Percentiles rank a stretch among this genome's conserved stretches.
These are phyloP conservation scores for Machimus rusticus DNA, from an alignment of 2,888 invertebrate genomes.

Conservation along the genomic window DNA sequence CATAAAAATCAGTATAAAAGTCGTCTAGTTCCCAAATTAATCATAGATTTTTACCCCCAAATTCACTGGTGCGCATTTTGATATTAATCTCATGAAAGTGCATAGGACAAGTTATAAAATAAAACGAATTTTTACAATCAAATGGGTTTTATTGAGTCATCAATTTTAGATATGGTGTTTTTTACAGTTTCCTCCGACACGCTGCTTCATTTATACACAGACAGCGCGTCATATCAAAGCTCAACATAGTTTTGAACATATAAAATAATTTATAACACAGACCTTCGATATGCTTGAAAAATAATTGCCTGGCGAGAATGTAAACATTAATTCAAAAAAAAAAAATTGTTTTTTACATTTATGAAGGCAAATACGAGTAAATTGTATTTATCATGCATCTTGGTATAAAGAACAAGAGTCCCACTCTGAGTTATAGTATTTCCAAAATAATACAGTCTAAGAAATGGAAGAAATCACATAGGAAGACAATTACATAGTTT, in stretches of 20 bases:
- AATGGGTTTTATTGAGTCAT: constrained; percentile 34
- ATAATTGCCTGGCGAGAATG: not conserved
- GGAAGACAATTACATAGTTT: not conserved
- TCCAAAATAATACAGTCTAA: not conserved
- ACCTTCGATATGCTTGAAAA: not conserved
- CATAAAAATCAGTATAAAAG: no score
- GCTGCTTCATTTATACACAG: constrained; percentile 30
- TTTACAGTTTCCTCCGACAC: constrained; percentile 46
- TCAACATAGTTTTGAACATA: constrained; percentile 8
- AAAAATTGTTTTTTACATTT: not conserved
- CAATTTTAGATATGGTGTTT: constrained; percentile 49
- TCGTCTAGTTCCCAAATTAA: no score
- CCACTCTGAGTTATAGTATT: no score
- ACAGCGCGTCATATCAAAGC: constrained; percentile 28
- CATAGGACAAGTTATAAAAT: not conserved
- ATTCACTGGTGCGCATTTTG: no score
- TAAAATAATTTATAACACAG: not conserved
- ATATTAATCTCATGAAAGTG: no score
- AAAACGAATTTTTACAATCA: not conserved
- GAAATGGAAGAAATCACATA: not conserved
- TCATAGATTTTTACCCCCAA: no score
- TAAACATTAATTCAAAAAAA: not conserved
- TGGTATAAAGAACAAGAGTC: no score
- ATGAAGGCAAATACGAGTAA: not conserved
- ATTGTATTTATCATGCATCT: no score